Conservation (phyloP, 2,113 vertebrate genomes). For the Cryptotis parvus region DNA sequence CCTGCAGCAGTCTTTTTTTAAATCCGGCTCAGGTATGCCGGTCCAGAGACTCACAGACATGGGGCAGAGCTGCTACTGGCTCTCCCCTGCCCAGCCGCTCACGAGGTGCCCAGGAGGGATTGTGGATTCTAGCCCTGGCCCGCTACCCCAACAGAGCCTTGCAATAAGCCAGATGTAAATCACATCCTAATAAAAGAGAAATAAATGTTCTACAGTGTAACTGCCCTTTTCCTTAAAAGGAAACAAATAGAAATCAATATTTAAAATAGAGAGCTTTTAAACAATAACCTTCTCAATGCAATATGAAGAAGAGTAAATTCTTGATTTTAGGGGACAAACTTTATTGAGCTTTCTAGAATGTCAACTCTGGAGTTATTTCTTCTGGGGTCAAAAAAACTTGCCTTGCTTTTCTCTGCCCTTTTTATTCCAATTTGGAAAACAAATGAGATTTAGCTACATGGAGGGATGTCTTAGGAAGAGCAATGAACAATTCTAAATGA, state of each 20-base stretch:
- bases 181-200: background rate
- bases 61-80: too few relatives aligned
- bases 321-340: background rate
- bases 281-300: background rate
- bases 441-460: slow-evolving; percentile 14
- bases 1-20: too few relatives aligned
- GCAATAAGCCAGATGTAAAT: too few relatives aligned
- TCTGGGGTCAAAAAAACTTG: background rate
- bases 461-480: background rate
- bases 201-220: background rate
- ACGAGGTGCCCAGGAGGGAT: too few relatives aligned
- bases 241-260: background rate
- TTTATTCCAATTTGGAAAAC: slow-evolving; percentile 50
- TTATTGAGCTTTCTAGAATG: background rate
- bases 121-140: too few relatives aligned
- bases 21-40: too few relatives aligned
- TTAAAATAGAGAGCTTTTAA: background rate
- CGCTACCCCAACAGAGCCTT: too few relatives aligned
- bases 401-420: background rate
- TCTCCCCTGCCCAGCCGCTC: too few relatives aligned
- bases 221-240: slow-evolving; percentile 1
- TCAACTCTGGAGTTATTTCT: background rate
- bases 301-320: too few relatives aligned
- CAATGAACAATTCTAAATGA: slow-evolving; percentile 5
- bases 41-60: too few relatives aligned